These are phyloP conservation scores for Betta splendens DNA, from an alignment of 2,797 vertebrate genomes.

Conservation along the genomic window DNA sequence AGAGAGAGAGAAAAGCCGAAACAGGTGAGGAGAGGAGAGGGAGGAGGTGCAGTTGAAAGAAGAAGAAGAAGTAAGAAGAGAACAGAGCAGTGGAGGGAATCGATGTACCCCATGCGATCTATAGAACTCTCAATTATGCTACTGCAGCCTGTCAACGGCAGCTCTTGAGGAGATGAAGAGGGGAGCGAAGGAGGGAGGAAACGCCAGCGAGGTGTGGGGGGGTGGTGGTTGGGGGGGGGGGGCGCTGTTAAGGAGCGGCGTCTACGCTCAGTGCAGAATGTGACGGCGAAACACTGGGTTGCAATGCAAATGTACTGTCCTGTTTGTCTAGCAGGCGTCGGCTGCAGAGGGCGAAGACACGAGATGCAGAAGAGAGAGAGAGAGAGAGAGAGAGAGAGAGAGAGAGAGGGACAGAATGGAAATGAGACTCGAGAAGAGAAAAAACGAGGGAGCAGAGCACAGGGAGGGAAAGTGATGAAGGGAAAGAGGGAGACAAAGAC, in stretches of 20 bases:
- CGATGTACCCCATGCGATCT: constrained; percentile 71
- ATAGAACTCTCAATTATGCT: constrained; percentile 79
- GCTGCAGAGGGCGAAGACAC: constrained; percentile 55
- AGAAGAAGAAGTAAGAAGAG: constrained; percentile 56
- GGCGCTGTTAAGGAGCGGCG: constrained; percentile 14
- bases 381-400: background rate
- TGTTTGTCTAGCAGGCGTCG: constrained; percentile 51
- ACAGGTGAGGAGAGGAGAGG: constrained; percentile 35
- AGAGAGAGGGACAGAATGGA: constrained; percentile 35
- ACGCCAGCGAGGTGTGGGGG: constrained; percentile 10
- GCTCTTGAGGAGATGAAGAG: constrained; percentile 66
- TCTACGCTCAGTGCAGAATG: constrained; percentile 41
- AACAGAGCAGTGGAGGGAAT: constrained; percentile 65
- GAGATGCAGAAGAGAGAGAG: constrained; percentile 26
- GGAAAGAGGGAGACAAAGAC: constrained; percentile 25
- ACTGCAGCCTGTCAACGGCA: constrained; percentile 68
- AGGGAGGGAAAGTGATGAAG: constrained; percentile 11
- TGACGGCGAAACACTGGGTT: constrained; percentile 42
- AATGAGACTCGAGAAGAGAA: constrained; percentile 40
- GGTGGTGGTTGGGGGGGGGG: no score
- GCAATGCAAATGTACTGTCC: constrained; percentile 66
- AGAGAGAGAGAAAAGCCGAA: constrained; percentile 23
- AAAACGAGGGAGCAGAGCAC: constrained; percentile 20
- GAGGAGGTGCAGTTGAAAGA: constrained; percentile 53
- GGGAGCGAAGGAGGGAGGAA: constrained; percentile 24